phyloP scores from a whole-genome alignment of 2,113 vertebrate species.

The Halichoerus grypus region DNA sequence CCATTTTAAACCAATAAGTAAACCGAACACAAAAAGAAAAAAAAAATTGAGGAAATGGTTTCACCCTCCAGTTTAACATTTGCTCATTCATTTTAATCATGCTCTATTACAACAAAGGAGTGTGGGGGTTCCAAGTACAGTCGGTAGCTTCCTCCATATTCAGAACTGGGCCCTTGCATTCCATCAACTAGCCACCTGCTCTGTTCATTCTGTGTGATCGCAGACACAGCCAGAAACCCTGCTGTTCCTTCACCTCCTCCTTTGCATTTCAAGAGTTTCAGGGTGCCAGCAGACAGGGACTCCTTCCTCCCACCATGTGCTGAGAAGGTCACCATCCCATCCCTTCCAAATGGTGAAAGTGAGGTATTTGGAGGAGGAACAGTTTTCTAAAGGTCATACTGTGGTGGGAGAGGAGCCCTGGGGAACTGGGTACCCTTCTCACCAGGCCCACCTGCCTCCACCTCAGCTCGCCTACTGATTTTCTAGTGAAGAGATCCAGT shows the following conservation, averaged over 20 bases:
- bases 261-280: constrained; percentile 68
- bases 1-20: constrained; percentile 25
- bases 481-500: constrained; percentile 54
- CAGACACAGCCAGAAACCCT: constrained; percentile 54
- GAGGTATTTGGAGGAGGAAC: background rate
- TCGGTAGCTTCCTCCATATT: background rate
- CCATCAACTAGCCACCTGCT: background rate
- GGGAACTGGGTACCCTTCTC: background rate
- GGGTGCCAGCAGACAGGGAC: background rate
- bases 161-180: background rate
- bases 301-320: constrained; percentile 13
- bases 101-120: background rate
- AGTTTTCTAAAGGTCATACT: constrained; percentile 30
- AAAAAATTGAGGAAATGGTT: background rate
- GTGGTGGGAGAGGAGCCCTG: background rate
- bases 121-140: background rate
- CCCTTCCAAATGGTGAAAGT: background rate
- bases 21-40: background rate
- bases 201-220: background rate
- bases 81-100: constrained; percentile 70
- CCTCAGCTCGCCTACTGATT: constrained; percentile 1
- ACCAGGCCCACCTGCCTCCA: background rate
- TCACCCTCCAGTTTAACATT: background rate
- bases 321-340: constrained; percentile 62
- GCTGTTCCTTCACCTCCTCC: constrained; percentile 54